Percentiles rank a stretch among this genome's conserved stretches.
Evolutionary conservation across 2,888 invertebrate genomes (phyloP).

Genomic region (Azorinus chamasolen): DNA sequence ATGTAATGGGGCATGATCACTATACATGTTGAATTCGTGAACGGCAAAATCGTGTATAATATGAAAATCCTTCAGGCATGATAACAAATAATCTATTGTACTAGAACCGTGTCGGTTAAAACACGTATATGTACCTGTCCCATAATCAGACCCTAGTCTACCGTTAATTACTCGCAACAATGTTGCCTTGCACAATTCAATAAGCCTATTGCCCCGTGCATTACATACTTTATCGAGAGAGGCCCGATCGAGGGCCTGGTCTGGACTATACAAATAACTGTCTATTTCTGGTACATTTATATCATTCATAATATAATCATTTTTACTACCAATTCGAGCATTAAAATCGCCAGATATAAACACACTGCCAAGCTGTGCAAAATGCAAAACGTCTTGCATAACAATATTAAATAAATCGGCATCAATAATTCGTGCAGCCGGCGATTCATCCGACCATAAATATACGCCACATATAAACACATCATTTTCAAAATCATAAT

Average conservation of each 20-base stretch:
- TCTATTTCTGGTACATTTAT: not conserved
- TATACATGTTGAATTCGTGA: not conserved
- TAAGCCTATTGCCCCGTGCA: not conserved
- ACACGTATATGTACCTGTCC: slow-evolving; percentile 1
- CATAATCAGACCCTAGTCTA: slow-evolving; percentile 4
- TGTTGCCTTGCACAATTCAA: too few species aligned
- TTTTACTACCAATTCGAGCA: slow-evolving; percentile 18
- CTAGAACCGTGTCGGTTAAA: not conserved
- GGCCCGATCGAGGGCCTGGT: not conserved
- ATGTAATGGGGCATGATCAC: slow-evolving; percentile 5
- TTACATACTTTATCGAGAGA: slow-evolving; percentile 7
- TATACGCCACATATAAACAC: slow-evolving; percentile 16
- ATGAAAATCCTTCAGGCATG: not conserved
- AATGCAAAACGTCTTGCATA: slow-evolving; percentile 27
- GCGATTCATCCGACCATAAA: too few species aligned
- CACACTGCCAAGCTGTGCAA: slow-evolving; percentile 17
- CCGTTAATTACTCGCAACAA: slow-evolving; percentile 7
- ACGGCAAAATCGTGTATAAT: not conserved
- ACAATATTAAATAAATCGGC: slow-evolving; percentile 30
- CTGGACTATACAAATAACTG: slow-evolving; percentile 4
- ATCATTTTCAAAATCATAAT: slow-evolving; percentile 8
- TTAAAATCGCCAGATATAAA: slow-evolving; percentile 41
- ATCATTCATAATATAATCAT: slow-evolving; percentile 10
- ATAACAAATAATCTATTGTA: slow-evolving; percentile 11
- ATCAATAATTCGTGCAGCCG: too few species aligned